Base-by-base conservation (phyloP, 1,140 invertebrate genomes). In the Pachyrhynchus sulphureomaculatus region DNA sequence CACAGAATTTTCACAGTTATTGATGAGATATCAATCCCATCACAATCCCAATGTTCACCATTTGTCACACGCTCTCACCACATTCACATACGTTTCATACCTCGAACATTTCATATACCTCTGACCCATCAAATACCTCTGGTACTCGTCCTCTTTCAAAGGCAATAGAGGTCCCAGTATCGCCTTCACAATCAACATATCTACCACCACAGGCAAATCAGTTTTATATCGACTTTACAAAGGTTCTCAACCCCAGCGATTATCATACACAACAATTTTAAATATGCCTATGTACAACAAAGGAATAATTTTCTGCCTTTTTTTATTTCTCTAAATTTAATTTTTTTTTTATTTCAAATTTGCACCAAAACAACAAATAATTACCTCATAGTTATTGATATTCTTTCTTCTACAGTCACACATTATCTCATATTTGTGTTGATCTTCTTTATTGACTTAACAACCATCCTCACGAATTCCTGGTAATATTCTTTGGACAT, bases 21-120 rank as follows among this genome's bases (percentile, higher is more conserved):
- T 65, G 65, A 68, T 67, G 65, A 68, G 1, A 68, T 70, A 64
- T 58, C 62, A 65, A 23, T 47, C 18, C 34, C 39, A 51, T 58
- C 42, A 37, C 52, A 55, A 32, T 23, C 42, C 37, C 52, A 55
- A 37, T 18, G 15, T 26, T 2, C 13, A 26, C 42, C 23, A n/a
- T 37, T 29, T 3, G 3, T 8, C 24, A 12, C 36, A 51, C 0
- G 29, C 3, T 33, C 48, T 53, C 51, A 37, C 51, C 33, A 18
- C 51, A 37, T 15, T 39, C 17, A 39, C 18, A 39, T 53, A 17
- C 51, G 18, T 53, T 34, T 5, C 26, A 8, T 3, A 32, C 20
- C n/a, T 5, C 8, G 10, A n/a, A 26, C 26, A 2, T 9, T 10
- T 5, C 4, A n/a, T 12, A 3, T 6, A 17, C 15, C 2, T 10